Percentiles rank a stretch among this genome's conserved stretches.
Conservation (phyloP, 2,797 vertebrate genomes). For the Parambassis ranga region DNA sequence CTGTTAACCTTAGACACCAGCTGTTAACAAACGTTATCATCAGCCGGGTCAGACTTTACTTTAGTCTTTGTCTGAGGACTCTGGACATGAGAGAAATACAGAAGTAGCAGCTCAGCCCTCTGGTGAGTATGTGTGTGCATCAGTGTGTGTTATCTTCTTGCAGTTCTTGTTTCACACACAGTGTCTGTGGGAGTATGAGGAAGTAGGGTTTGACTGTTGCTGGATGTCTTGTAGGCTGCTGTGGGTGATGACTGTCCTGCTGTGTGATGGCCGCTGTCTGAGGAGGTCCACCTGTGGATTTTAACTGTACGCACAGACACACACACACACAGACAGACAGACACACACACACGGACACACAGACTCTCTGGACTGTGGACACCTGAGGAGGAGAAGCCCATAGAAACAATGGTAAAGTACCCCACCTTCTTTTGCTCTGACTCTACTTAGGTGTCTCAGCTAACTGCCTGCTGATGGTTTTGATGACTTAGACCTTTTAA, state of each 20-base stretch:
- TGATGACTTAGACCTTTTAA: background rate
- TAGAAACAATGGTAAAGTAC: slow-evolving; percentile 70
- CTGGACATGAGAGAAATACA: slow-evolving; percentile 44
- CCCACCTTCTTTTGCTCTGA: slow-evolving; percentile 29
- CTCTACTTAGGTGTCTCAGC: background rate
- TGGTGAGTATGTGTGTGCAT: slow-evolving; percentile 17
- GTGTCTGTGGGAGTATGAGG: slow-evolving; percentile 71
- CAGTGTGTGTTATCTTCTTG: slow-evolving; percentile 2
- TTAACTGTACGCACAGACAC: slow-evolving; percentile 18
- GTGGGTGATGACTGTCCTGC: background rate
- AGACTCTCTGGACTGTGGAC: slow-evolving; percentile 35
- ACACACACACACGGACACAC: background rate
- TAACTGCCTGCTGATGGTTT: background rate
- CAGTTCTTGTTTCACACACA: slow-evolving; percentile 70
- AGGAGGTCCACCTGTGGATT: slow-evolving; percentile 51
- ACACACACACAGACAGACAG: background rate
- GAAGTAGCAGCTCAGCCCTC: slow-evolving; percentile 34
- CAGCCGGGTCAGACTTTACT: background rate
- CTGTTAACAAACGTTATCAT: slow-evolving; percentile 1
- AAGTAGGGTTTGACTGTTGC: slow-evolving; percentile 67
- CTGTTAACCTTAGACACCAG: background rate
- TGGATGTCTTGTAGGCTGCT: slow-evolving; percentile 49
- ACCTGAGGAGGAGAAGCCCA: slow-evolving; percentile 28
- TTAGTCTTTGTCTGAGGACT: background rate
- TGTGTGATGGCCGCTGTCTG: slow-evolving; percentile 58